Base-by-base conservation (phyloP, 1,140 invertebrate species). In the Eueides isabella region DNA sequence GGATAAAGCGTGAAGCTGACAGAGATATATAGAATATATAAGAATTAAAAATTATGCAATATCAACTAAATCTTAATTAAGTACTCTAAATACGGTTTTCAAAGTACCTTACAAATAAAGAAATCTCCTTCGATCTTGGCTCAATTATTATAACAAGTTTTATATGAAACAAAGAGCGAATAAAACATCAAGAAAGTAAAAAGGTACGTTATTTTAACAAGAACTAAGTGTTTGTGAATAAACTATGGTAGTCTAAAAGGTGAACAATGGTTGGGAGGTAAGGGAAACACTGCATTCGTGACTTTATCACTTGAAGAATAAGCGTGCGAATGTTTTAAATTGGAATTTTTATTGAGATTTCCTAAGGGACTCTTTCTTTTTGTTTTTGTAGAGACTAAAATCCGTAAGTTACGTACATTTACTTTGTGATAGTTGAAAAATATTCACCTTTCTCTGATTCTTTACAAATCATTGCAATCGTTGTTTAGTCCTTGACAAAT, bases 211-310 rank as follows among this genome's bases (percentile, higher is more conserved):
- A 68, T 74, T 29, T 55, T 61, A 70, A 75, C 26, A 55, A 72
- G 66, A 72, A 67, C 71, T 77, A 77, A 77, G 71, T 72, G 71
- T 77, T 66, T 73, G 67, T 73, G 67, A 77, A 77, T 77, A 77
- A 77, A 77, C 30, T 73, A 77, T 77, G 63, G 69, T 19, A 14
- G 61, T 70, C 44, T 73, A 26, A 35, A 63, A 74, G 61, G 30
- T 65, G 61, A 67, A 63, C 33, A 55, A 55, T 55, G 9, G 48
- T 11, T 11, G 23, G 9, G 6, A 19, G 41, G 19, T 19, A 44
- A 44, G 41, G 19, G 26, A 55, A 12, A 12, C 19, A 55, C 1
- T 9, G 2, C 5, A 68, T 28, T 69, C 35, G 61, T 19, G 35
- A 35, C 48, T 26, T 61, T 61, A 69, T 14, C 2, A 7, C 30